These are phyloP conservation scores for Drosophila takahashii DNA, from an alignment of 1,140 invertebrate species.

Conservation along the genomic window DNA sequence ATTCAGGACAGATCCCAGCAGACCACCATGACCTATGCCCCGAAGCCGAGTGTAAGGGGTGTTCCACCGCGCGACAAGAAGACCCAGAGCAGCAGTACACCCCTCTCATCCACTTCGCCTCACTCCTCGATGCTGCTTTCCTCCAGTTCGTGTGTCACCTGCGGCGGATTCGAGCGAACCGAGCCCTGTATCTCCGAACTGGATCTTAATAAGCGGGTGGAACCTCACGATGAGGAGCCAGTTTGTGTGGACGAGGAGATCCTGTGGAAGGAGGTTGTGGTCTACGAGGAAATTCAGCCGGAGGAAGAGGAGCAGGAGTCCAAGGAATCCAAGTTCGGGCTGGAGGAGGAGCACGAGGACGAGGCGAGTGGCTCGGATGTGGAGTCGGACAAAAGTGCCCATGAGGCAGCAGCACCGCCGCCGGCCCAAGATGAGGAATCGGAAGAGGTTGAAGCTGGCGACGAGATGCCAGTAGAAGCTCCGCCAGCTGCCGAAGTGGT, in stretches of 20 bases:
- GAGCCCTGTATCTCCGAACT: conserved; percentile 36
- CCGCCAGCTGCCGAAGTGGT: conserved; percentile 20
- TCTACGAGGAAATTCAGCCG: conserved; percentile 80
- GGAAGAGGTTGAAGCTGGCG: conserved; percentile 7
- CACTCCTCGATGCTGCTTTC: conserved; percentile 64
- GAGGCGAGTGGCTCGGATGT: conserved; percentile 13
- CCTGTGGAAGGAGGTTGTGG: conserved; percentile 66
- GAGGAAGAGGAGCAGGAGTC: conserved; percentile 61
- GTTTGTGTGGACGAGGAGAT: conserved; percentile 68
- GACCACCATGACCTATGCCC: conserved; percentile 48
- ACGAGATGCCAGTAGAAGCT: conserved; percentile 13
- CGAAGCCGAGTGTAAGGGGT: conserved; percentile 21
- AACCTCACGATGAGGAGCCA: conserved; percentile 47
- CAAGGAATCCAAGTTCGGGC: neutral
- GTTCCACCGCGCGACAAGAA: conserved; percentile 31
- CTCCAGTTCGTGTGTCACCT: conserved; percentile 70
- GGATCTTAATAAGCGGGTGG: conserved; percentile 61
- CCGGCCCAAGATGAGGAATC: conserved; percentile 57
- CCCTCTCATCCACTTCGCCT: conserved; percentile 42
- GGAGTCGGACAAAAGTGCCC: conserved; percentile 32
- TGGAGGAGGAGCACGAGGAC: conserved; percentile 24
- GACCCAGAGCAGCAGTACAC: conserved; percentile 23
- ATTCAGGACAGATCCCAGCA: conserved; percentile 61
- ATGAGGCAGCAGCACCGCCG: conserved; percentile 6
- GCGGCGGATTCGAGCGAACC: conserved; percentile 65